Percentiles rank a stretch among this genome's conserved stretches.
Evolutionary conservation across 2,888 invertebrate genomes (phyloP).

Genomic region (Aphodius granarius): DNA sequence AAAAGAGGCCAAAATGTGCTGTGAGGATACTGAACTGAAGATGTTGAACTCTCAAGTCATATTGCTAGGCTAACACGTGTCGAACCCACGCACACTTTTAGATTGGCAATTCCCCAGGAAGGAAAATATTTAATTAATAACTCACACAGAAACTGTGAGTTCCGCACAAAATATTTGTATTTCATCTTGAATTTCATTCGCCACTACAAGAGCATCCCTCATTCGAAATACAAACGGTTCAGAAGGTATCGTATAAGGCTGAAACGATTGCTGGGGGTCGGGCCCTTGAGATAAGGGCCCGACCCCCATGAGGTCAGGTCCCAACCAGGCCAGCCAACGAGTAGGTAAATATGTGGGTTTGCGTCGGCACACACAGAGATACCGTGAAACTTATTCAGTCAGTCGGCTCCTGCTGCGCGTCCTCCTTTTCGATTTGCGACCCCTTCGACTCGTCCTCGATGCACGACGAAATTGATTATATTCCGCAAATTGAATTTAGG

Average conservation of each 20-base stretch:
- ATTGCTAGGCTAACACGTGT: no score
- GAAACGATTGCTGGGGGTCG: conserved; percentile 1
- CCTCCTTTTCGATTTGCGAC: not conserved
- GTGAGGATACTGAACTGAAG: no score
- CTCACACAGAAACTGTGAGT: not conserved
- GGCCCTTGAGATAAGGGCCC: not conserved
- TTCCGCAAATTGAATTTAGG: conserved; percentile 22
- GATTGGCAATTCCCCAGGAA: no score
- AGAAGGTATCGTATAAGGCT: not conserved
- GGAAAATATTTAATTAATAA: not conserved
- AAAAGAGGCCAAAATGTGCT: no score
- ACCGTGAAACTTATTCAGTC: not conserved
- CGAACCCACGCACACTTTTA: no score
- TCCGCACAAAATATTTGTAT: not conserved
- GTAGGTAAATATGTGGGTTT: conserved; percentile 8
- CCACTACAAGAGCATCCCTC: not conserved
- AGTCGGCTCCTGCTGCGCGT: not conserved
- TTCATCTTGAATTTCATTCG: not conserved
- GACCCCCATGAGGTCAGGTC: not conserved
- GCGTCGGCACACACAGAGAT: conserved; percentile 6
- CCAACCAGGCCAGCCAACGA: conserved; percentile 3
- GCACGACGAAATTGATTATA: conserved; percentile 19
- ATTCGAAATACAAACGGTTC: not conserved
- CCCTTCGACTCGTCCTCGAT: not conserved
- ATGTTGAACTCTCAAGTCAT: no score